A percentile compares a stretch with the other conserved stretches of the same genome.
Conservation (phyloP, 1,140 invertebrate genomes). For the Drosophila teissieri region DNA sequence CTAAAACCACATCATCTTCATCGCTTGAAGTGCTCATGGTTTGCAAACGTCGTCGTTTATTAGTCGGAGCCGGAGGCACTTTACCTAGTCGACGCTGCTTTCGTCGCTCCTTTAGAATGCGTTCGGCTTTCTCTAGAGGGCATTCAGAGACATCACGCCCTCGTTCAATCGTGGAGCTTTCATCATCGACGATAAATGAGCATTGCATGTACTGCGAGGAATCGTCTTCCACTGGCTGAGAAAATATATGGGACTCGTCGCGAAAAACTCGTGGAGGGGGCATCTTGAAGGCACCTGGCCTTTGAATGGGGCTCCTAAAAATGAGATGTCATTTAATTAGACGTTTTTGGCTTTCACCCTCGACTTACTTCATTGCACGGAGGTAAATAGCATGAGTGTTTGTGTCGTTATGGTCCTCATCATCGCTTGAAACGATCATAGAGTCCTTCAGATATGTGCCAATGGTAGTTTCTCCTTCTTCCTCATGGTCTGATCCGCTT, state of each 20-base stretch:
- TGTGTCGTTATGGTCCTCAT: conserved; percentile 83
- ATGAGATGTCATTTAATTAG: neutral
- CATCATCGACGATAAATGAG: conserved; percentile 72
- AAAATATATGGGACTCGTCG: conserved; percentile 72
- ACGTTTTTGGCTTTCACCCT: neutral
- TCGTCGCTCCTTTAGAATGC: conserved; percentile 68
- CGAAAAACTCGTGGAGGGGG: conserved; percentile 54
- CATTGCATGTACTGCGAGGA: conserved; percentile 67
- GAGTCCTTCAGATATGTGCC: conserved; percentile 69
- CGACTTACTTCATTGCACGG: conserved; percentile 86
- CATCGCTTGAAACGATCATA: conserved; percentile 79
- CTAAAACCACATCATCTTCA: conserved; percentile 46
- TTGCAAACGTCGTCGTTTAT: conserved; percentile 55
- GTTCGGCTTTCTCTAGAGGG: conserved; percentile 77
- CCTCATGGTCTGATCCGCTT: conserved; percentile 81
- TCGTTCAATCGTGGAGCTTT: conserved; percentile 6
- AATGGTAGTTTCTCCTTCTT: conserved; percentile 63
- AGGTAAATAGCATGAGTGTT: conserved; percentile 87
- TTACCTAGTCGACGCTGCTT: conserved; percentile 37
- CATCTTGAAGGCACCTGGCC: conserved; percentile 78
- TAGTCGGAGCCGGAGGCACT: neutral
- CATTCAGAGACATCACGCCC: conserved; percentile 55
- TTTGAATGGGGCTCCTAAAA: conserved; percentile 62
- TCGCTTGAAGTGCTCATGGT: conserved; percentile 58
- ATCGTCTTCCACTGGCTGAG: conserved; percentile 60